Evolutionary conservation across 2,113 vertebrate species (phyloP).

Genomic region (Paralichthys olivaceus): DNA sequence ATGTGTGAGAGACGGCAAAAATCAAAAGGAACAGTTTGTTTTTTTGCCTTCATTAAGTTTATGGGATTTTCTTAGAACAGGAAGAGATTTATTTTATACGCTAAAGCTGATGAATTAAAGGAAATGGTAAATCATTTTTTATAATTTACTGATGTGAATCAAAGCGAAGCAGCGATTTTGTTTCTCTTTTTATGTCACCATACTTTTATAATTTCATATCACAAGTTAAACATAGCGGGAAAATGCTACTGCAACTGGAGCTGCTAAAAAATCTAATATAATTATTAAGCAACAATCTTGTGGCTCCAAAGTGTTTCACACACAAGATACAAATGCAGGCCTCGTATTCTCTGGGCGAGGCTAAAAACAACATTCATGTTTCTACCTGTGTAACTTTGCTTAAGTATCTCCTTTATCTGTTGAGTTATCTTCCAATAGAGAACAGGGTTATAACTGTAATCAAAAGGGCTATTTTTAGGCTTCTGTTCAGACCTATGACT

Average conservation of each 20-base stretch:
- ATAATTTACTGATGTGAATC: neutral
- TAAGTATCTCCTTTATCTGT: neutral
- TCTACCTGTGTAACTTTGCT: neutral
- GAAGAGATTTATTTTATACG: constrained; percentile 2
- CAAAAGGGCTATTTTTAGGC: neutral
- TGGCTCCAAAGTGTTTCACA: neutral
- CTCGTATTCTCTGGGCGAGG: neutral
- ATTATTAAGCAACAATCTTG: neutral
- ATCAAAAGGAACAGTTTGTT: constrained; percentile 15
- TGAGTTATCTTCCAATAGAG: neutral
- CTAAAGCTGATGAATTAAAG: neutral
- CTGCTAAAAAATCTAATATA: neutral
- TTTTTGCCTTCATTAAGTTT: neutral
- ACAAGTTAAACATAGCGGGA: neutral
- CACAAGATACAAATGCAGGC: neutral
- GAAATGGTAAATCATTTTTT: neutral
- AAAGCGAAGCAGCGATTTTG: neutral
- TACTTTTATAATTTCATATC: neutral
- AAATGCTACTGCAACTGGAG: neutral
- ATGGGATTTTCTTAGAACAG: neutral
- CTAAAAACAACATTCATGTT: neutral
- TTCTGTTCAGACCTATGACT: neutral
- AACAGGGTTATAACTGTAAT: neutral
- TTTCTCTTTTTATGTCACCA: neutral
- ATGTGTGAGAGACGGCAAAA: neutral